A percentile compares a stretch with the other conserved stretches of the same genome.
Evolutionary conservation across 1,140 invertebrate genomes (phyloP).

Genomic region (Macrostomum lignano): DNA sequence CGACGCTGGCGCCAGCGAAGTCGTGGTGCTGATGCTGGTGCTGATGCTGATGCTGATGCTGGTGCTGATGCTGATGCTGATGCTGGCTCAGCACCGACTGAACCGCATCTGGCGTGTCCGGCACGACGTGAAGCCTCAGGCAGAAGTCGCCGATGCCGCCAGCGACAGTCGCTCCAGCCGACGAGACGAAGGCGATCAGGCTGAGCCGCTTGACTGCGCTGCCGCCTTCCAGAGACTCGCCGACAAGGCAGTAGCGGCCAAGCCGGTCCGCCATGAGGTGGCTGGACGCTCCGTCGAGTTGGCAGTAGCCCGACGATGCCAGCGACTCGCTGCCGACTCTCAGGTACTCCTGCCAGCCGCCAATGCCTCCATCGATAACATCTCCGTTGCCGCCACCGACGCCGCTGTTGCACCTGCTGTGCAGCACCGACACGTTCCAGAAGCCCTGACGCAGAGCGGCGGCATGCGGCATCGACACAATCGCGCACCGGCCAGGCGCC

Average conservation of each 20-base stretch:
- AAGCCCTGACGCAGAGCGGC: constrained; percentile 44
- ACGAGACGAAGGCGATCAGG: constrained; percentile 49
- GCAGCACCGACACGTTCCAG: constrained; percentile 17
- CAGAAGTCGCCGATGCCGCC: constrained; percentile 46
- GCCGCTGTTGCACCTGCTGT: too few species aligned
- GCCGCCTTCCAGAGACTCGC: constrained; percentile 36
- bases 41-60: too few species aligned
- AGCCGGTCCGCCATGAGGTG: constrained; percentile 34
- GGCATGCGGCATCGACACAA: constrained; percentile 77
- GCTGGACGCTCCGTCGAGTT: too few species aligned
- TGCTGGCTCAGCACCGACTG: constrained; percentile 41
- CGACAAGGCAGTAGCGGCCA: constrained; percentile 55
- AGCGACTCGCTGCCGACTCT: too few species aligned
- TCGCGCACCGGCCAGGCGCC: too few species aligned
- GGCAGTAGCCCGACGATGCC: too few species aligned
- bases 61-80: too few species aligned
- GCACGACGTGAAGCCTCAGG: constrained; percentile 59
- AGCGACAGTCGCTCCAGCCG: constrained; percentile 14
- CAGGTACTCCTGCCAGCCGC: too few species aligned
- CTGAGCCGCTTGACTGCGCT: constrained; percentile 50
- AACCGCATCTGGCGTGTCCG: constrained; percentile 60
- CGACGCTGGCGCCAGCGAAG: too few species aligned
- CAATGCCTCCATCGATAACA: too few species aligned
- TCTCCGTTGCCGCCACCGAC: too few species aligned
- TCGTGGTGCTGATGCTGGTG: too few species aligned